Conservation (phyloP, 1,140 invertebrate genomes). For the Bombus impatiens region DNA sequence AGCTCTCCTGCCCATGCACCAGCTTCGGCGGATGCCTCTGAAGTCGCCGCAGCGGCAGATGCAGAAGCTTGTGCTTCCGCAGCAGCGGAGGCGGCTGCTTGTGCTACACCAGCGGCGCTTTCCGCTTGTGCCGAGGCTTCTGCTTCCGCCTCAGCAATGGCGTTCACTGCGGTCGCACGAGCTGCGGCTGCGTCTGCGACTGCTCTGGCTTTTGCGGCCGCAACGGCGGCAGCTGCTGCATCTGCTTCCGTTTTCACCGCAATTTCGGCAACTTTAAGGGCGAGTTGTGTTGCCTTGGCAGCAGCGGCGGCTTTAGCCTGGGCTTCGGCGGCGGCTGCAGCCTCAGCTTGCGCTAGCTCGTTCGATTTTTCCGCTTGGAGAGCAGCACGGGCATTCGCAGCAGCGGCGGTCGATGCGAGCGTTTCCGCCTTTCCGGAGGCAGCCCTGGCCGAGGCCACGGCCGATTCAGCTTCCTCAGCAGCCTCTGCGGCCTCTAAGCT, state of each 20-base stretch:
- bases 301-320: slow-evolving; percentile 10
- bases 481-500: neutral
- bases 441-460: neutral
- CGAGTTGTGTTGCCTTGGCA: neutral
- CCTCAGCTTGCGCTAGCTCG: neutral
- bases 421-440: neutral
- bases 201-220: neutral
- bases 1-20: neutral
- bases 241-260: slow-evolving; percentile 2
- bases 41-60: neutral
- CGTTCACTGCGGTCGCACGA: neutral
- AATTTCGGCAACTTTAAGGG: neutral
- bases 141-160: slow-evolving; percentile 10
- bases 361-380: slow-evolving; percentile 9
- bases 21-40: neutral
- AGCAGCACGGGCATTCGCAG: neutral
- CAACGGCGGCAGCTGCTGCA: neutral
- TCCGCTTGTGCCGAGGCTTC: neutral
- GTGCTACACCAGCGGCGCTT: slow-evolving; percentile 11
- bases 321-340: slow-evolving; percentile 5
- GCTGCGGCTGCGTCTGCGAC: neutral
- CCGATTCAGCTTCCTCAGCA: neutral
- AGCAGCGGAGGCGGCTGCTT: neutral
- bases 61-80: slow-evolving; percentile 5
- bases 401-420: neutral